Evolutionary conservation across 2,113 vertebrate species (phyloP).

Genomic region (Laterallus jamaicensis): DNA sequence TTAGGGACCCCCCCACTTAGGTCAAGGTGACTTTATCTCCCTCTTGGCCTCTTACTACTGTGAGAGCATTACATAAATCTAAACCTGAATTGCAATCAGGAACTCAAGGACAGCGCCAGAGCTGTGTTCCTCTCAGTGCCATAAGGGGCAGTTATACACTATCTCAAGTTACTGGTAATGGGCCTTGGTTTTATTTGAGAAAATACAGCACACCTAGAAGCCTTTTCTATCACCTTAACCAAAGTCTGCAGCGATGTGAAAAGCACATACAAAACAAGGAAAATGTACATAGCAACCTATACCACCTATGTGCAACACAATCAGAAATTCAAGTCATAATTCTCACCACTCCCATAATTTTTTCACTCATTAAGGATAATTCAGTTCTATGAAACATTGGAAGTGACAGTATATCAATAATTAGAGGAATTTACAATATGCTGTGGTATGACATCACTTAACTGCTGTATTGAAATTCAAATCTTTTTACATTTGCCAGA

Average conservation of each 20-base stretch:
- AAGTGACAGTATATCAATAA: slow-evolving; percentile 85
- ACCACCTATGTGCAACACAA: slow-evolving; percentile 88
- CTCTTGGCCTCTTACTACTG: neutral
- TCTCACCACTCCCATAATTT: slow-evolving; percentile 78
- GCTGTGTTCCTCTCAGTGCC: neutral
- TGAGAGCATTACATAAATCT: neutral
- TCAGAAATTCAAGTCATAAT: slow-evolving; percentile 90
- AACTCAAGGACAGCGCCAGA: slow-evolving; percentile 12
- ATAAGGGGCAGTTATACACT: neutral
- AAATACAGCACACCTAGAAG: slow-evolving; percentile 66
- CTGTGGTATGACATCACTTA: slow-evolving; percentile 84
- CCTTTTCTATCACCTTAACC: slow-evolving; percentile 69
- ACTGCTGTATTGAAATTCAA: slow-evolving; percentile 78
- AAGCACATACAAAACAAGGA: slow-evolving; percentile 86
- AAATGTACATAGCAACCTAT: slow-evolving; percentile 84
- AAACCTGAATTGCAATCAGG: neutral
- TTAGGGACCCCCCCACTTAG: neutral
- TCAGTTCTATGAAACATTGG: slow-evolving; percentile 81
- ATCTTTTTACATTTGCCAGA: slow-evolving; percentile 78
- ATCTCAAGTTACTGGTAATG: slow-evolving; percentile 3
- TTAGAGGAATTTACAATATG: slow-evolving; percentile 84
- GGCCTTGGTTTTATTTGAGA: slow-evolving; percentile 70
- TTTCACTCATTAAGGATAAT: slow-evolving; percentile 78
- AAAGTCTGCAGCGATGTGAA: slow-evolving; percentile 82
- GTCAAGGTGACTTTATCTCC: neutral